Base-by-base conservation (phyloP, 2,888 invertebrate species). In the Eumerus sabulonum region DNA sequence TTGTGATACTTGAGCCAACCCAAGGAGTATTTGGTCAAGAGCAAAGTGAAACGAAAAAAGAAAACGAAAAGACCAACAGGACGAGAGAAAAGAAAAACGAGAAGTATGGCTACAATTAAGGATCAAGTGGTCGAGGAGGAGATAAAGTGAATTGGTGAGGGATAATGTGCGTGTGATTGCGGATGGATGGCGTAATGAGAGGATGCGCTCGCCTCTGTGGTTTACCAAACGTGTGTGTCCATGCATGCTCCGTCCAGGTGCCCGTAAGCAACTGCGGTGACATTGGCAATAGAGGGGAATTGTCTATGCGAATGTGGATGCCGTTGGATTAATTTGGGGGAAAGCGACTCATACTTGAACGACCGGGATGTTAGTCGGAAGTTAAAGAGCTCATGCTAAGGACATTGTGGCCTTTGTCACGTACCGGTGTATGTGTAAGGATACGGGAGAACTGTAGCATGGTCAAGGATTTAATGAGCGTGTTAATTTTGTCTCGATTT, bases 401-500 rank as follows among this genome's bases (percentile, higher is more conserved):
- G 27, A 2, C 7, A 27, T 7, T 27, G 27, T 27, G 27, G 27
- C 27, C n/a, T 27, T 27, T 27, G 27, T 27, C 7, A n/a, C n/a
- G n/a, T 27, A 7, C 27, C 7, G 27, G 27, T 27, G 7, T 27
- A 7, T 7, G 27, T 27, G 27, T 7, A 4, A 27, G 3, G 2
- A 27, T 27, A 27, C 2, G 27, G 7, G 3, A 27, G 27, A 27
- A 27, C 7, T 27, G 27, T 27, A 27, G 27, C 27, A 4, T 27
- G 27, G 27, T 45, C 12, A 64, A 12, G 14, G 57, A 74, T 74
- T 79, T 74, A 74, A 79, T 74, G 79, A 74, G 70, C 79, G 79
- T 77, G 59, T 73, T 77, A 77, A 77, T 72, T 73, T 77, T 54
- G 67, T 74, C 74, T 74, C 79, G 74, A 79, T 79, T 74, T 79